Conservation (phyloP, 2,888 invertebrate genomes). For the Hydropsyche betteni region DNA sequence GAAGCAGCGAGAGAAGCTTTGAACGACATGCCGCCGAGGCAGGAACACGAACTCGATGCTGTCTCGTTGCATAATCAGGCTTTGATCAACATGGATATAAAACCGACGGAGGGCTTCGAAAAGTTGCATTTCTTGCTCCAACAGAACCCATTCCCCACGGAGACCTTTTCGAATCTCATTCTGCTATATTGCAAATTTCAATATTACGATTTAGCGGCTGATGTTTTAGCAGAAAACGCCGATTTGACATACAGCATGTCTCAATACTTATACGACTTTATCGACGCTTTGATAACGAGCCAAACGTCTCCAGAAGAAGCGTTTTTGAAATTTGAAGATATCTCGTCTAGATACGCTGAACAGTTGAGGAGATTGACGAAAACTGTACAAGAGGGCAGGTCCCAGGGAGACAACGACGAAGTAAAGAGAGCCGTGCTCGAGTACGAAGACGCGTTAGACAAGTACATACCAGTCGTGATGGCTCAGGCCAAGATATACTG, state of each 20-base stretch:
- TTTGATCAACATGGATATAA: constrained; percentile 84
- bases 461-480: constrained; percentile 98
- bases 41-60: constrained; percentile 97
- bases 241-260: constrained; percentile 95
- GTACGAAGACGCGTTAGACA: constrained; percentile 88
- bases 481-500: constrained; percentile 99
- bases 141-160: constrained; percentile 96
- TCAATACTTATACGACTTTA: constrained; percentile 92
- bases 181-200: constrained; percentile 96
- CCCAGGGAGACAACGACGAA: constrained; percentile 87
- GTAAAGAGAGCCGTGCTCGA: constrained; percentile 90
- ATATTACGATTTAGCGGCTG: constrained; percentile 97
- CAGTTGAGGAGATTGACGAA: constrained; percentile 90
- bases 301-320: constrained; percentile 97
- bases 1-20: constrained; percentile 88
- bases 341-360: constrained; percentile 91
- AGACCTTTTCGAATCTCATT: constrained; percentile 95
- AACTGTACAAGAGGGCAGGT: constrained; percentile 91
- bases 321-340: constrained; percentile 92
- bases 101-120: constrained; percentile 93
- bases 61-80: constrained; percentile 98
- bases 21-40: constrained; percentile 90
- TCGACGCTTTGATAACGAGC: constrained; percentile 96
- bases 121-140: constrained; percentile 85
- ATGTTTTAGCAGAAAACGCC: constrained; percentile 96